Percentiles rank a stretch among this genome's conserved stretches.
These are phyloP conservation scores for Glyptemys insculpta DNA, from an alignment of 2,797 vertebrate species.

Conservation along the genomic window DNA sequence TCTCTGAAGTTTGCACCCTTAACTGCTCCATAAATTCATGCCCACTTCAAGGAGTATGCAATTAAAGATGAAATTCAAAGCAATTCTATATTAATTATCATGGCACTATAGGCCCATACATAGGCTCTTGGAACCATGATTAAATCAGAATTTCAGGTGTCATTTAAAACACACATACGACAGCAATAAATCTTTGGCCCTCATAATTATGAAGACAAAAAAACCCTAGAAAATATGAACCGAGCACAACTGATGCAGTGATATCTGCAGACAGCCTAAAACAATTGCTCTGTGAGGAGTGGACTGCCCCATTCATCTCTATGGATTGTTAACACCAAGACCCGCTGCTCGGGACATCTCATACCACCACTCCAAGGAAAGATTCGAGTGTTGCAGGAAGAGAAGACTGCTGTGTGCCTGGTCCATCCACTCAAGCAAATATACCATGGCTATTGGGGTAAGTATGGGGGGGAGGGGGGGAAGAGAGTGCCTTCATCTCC, in stretches of 20 bases:
- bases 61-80: background rate
- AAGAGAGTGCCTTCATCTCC: background rate
- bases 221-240: background rate
- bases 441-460: background rate
- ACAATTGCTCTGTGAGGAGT: background rate
- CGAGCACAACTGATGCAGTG: background rate
- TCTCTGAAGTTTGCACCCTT: background rate
- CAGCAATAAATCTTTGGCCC: background rate
- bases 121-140: background rate
- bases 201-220: rapidly evolving
- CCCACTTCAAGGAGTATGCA: background rate
- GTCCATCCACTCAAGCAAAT: rapidly evolving
- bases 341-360: background rate
- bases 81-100: background rate
- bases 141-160: constrained; percentile 4
- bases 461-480: background rate
- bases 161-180: background rate
- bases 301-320: background rate
- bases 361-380: background rate
- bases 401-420: background rate
- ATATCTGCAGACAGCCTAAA: background rate
- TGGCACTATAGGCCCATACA: background rate
- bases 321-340: background rate
- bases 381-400: background rate
- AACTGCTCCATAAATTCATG: background rate